Conservation (phyloP, 2,888 invertebrate genomes). For the Yponomeuta evonymella region DNA sequence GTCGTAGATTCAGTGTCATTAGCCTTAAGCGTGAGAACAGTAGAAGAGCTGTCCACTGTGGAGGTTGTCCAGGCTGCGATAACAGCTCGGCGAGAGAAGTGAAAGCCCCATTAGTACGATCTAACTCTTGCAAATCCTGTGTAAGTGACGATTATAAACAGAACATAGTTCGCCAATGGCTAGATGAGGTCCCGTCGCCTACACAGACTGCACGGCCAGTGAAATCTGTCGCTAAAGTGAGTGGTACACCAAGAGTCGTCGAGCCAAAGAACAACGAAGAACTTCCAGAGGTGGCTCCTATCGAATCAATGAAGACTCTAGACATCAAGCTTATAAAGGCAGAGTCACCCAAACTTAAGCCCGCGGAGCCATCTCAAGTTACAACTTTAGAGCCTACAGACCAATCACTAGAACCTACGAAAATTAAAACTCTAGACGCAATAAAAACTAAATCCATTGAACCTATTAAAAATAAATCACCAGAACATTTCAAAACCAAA, state of each 20-base stretch:
- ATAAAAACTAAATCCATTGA: background rate
- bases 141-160: constrained; percentile 81
- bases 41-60: constrained; percentile 72
- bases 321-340: constrained; percentile 15
- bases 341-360: background rate
- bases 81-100: constrained; percentile 41
- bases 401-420: background rate
- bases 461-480: constrained; percentile 1
- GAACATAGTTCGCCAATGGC: constrained; percentile 85
- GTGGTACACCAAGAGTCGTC: constrained; percentile 55
- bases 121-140: constrained; percentile 75
- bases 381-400: background rate
- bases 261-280: constrained; percentile 45
- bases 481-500: background rate
- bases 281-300: constrained; percentile 24
- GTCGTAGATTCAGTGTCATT: constrained; percentile 73
- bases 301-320: constrained; percentile 27
- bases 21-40: constrained; percentile 79
- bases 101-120: constrained; percentile 52
- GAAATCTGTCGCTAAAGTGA: constrained; percentile 62
- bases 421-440: background rate
- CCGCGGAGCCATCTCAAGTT: background rate
- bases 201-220: constrained; percentile 35
- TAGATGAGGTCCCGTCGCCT: constrained; percentile 80
- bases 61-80: constrained; percentile 82